Evolutionary conservation across 1,140 invertebrate species (phyloP).

Genomic region (Colletes gigas): DNA sequence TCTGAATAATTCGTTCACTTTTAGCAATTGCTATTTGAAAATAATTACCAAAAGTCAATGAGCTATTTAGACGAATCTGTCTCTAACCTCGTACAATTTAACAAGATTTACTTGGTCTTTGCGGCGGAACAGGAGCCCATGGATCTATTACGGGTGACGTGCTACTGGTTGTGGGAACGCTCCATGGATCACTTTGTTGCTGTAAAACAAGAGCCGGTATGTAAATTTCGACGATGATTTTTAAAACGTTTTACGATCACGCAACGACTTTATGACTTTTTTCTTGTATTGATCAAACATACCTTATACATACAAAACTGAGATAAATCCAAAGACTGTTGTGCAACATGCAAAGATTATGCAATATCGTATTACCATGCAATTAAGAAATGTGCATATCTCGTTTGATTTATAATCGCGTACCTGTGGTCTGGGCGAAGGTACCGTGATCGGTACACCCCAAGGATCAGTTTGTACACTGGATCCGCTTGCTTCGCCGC

Average conservation of each 20-base stretch:
- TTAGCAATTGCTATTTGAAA: no score
- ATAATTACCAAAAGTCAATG: no score
- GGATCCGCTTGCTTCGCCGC: constrained; percentile 82
- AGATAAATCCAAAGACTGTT: constrained; percentile 76
- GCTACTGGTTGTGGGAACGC: constrained; percentile 73
- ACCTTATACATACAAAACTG: constrained; percentile 71
- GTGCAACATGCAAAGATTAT: constrained; percentile 69
- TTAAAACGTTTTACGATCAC: not conserved
- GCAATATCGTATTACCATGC: constrained; percentile 66
- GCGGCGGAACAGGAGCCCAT: constrained; percentile 81
- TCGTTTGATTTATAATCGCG: constrained; percentile 24
- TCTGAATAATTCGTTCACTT: no score
- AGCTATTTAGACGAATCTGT: no score
- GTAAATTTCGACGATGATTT: not conserved
- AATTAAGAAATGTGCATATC: constrained; percentile 38
- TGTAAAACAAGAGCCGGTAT: constrained; percentile 46
- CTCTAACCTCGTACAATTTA: not conserved
- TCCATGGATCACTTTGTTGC: constrained; percentile 83
- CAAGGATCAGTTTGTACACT: constrained; percentile 85
- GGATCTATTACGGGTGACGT: constrained; percentile 81
- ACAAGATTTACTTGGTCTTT: constrained; percentile 72
- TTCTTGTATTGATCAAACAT: constrained; percentile 49
- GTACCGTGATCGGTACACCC: constrained; percentile 84
- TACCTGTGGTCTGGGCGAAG: constrained; percentile 80
- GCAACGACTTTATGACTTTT: not conserved